Evolutionary conservation across 2,888 invertebrate genomes (phyloP).

Genomic region (Ormyrus thymus): DNA sequence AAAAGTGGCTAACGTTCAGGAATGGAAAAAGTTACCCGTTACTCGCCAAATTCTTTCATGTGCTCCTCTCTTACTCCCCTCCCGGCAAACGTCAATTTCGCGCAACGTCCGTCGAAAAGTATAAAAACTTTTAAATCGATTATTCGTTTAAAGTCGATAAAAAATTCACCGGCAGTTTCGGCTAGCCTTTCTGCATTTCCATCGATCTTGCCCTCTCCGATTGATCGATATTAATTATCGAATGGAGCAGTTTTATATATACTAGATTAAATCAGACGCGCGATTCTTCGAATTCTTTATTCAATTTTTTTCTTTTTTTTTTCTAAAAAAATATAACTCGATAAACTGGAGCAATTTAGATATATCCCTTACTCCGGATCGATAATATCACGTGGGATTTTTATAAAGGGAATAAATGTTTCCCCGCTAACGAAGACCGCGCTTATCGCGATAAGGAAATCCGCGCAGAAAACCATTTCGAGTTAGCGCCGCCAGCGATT

Average conservation of each 20-base stretch:
- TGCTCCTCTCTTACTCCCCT: not conserved
- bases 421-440: not conserved
- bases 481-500: not conserved
- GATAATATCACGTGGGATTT: too few relatives aligned
- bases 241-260: not conserved
- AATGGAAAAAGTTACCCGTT: conserved; percentile 27
- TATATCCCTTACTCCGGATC: too few relatives aligned
- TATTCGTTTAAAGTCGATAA: conserved; percentile 34
- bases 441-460: conserved; percentile 9
- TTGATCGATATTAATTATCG: conserved; percentile 42
- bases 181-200: not conserved
- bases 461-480: not conserved
- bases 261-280: too few relatives aligned
- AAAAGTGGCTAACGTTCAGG: not conserved
- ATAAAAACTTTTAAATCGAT: conserved; percentile 39
- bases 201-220: not conserved
- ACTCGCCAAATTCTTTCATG: not conserved
- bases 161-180: conserved; percentile 26
- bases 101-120: not conserved
- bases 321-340: too few relatives aligned
- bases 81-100: conserved; percentile 15
- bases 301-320: too few relatives aligned
- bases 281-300: too few relatives aligned
- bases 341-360: too few relatives aligned
- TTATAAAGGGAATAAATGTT: conserved; percentile 5